These are phyloP conservation scores for Myodes glareolus DNA, from an alignment of 2,113 vertebrate species.

Conservation along the genomic window DNA sequence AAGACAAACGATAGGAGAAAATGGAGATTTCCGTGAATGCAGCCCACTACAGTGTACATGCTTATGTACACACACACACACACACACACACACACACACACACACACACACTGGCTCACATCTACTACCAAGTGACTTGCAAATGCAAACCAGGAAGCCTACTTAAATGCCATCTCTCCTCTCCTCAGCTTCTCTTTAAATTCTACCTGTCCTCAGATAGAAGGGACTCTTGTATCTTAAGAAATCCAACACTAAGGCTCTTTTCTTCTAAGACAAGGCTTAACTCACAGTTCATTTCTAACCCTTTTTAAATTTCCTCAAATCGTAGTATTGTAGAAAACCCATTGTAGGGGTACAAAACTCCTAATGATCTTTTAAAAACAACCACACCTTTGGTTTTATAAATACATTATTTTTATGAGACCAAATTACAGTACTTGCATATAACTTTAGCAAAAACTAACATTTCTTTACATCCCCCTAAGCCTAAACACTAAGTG, in stretches of 20 bases:
- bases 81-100: no score
- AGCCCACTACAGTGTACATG: neutral
- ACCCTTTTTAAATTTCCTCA: conserved; percentile 31
- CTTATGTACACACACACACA: fast-evolving
- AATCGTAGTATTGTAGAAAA: conserved; percentile 17
- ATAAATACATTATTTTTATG: conserved; percentile 27
- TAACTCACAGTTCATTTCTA: conserved; percentile 9
- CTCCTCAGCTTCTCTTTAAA: neutral
- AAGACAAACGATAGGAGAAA: neutral
- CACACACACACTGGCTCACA: neutral
- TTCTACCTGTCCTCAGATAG: neutral
- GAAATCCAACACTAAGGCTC: conserved; percentile 44
- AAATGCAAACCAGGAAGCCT: neutral
- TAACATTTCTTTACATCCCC: conserved; percentile 46
- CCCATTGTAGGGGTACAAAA: neutral
- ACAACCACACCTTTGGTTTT: neutral
- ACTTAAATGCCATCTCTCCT: neutral
- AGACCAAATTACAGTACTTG: conserved; percentile 51
- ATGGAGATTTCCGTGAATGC: neutral
- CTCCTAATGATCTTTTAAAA: conserved; percentile 49
- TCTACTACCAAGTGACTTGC: neutral
- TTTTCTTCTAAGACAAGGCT: conserved; percentile 33
- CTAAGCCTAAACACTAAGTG: conserved; percentile 50
- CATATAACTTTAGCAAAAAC: conserved; percentile 62
- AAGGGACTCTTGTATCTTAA: neutral